Evolutionary conservation across 1,140 invertebrate species (phyloP), one percentile per base, ranked within the genome.

Genomic region (Trypoxylus dichotomus): DNA sequence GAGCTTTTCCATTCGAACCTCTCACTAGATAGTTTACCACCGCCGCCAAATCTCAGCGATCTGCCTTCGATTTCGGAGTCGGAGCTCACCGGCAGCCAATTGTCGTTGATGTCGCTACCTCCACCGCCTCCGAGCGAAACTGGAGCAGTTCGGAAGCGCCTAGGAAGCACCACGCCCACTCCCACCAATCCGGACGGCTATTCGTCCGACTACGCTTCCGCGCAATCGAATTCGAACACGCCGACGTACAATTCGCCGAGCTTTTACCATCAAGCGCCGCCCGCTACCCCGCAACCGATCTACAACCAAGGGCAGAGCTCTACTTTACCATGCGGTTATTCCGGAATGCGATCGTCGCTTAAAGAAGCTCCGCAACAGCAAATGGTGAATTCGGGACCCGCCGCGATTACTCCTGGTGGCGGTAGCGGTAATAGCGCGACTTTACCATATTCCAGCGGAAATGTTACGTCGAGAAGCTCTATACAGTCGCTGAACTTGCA

Each of bases 1-100:
- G 87, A 87, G 77, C 91, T 94, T 89, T 93, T 92, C 83, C 90
- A 91, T 42, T 93, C 92, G 0, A 94, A 91, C n/a, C 86, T 93
- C 1, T 93, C 93, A 19, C 84, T 94, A 47, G 92, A 94, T 75
- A 93, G 92, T 10, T 82, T 94, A 73, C 94, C 93, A 1, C 93
- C 93, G 13, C 94, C 94, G 1, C 94, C 94, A 0, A 92, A 93
- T 2, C 92, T 92, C 0, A 87, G 89, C 8, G 92, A 93, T 68
- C 81, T 91, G 7, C 89, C 89, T 21, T 83, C 87, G 8, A 89
- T 90, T 76, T 88, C 89, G 13, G 89, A 89, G 2, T 82, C 85
- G 0, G 91, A 94, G 79, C 86, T 94, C 0, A 90, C 89, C 15
- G 92, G 91, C 1, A 93, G 92, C 0, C 91, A 91, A 80, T 84